phyloP scores from a whole-genome alignment of 2,797 vertebrate genomes.

The Gallinago solitaria region DNA sequence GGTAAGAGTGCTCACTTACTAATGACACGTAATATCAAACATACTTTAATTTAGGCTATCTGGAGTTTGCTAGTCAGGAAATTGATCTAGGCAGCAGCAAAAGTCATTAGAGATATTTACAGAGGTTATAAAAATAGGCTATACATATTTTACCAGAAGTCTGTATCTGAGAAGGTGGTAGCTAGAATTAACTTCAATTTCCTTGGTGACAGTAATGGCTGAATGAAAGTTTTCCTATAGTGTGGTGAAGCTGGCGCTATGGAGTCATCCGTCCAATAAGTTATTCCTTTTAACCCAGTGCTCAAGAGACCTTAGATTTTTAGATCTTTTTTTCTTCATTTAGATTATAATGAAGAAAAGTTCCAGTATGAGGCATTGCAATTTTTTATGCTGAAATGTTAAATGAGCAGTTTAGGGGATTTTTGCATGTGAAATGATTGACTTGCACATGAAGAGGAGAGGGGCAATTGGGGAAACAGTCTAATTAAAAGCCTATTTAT shows the following conservation, averaged over 20 bases:
- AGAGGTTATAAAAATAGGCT: constrained; percentile 38
- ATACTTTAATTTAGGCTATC: constrained; percentile 60
- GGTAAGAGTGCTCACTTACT: constrained; percentile 67
- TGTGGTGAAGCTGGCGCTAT: not conserved
- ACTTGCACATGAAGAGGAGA: not conserved
- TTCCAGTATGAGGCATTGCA: not conserved
- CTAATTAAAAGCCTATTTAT: constrained; percentile 44
- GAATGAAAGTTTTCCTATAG: not conserved
- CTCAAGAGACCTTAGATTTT: not conserved
- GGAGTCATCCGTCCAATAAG: not conserved
- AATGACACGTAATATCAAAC: constrained; percentile 49
- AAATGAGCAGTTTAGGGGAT: not conserved
- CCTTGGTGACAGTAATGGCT: constrained; percentile 12
- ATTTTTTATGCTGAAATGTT: not conserved
- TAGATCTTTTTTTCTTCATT: too few relatives aligned
- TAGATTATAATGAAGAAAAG: not conserved
- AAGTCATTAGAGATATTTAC: constrained; percentile 54
- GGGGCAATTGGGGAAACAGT: not conserved
- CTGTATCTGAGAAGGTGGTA: constrained; percentile 41
- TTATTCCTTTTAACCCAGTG: not conserved
- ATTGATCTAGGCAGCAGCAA: constrained; percentile 36
- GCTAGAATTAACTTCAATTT: constrained; percentile 50
- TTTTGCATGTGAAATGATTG: not conserved
- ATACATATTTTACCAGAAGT: constrained; percentile 38
- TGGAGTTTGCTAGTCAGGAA: constrained; percentile 50